Conservation (phyloP, 2,888 invertebrate genomes). For the Amiota mariae region DNA sequence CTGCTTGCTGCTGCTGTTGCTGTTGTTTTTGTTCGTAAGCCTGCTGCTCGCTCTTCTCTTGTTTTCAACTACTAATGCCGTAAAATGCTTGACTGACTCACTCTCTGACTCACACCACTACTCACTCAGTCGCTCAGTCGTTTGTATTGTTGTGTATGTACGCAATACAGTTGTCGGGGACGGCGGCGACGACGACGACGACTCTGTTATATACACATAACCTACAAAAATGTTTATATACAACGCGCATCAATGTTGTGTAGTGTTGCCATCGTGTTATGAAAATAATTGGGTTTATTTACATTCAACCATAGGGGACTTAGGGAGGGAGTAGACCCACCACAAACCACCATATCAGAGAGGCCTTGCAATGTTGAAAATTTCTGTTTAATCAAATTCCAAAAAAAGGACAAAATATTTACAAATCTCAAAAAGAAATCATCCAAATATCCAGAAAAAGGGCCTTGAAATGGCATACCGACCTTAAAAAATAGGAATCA, state of each 20-base stretch:
- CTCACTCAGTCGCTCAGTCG: background rate
- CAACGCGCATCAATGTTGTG: slow-evolving; percentile 26
- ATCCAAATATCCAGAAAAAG: too few species aligned
- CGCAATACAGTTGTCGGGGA: background rate
- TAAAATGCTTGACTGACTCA: slow-evolving; percentile 24
- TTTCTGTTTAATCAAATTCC: too few species aligned
- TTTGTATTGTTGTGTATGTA: slow-evolving; percentile 7
- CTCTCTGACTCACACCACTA: slow-evolving; percentile 26
- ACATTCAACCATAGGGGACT: too few species aligned
- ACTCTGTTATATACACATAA: slow-evolving; percentile 69
- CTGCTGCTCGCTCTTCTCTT: slow-evolving; percentile 41
- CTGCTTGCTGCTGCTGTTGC: slow-evolving; percentile 34
- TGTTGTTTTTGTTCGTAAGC: slow-evolving; percentile 36
- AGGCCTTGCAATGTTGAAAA: too few species aligned
- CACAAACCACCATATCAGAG: too few species aligned
- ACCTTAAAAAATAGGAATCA: too few species aligned
- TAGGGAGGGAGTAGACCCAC: too few species aligned
- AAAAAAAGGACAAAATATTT: too few species aligned
- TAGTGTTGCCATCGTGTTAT: slow-evolving; percentile 46
- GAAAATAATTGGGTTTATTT: too few species aligned
- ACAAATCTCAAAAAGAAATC: too few species aligned
- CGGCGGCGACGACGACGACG: background rate
- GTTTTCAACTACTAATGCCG: slow-evolving; percentile 2
- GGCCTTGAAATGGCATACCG: too few species aligned
- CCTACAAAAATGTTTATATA: slow-evolving; percentile 70